Conservation (phyloP, 1,140 invertebrate genomes). For the Leguminivora glycinivorella region DNA sequence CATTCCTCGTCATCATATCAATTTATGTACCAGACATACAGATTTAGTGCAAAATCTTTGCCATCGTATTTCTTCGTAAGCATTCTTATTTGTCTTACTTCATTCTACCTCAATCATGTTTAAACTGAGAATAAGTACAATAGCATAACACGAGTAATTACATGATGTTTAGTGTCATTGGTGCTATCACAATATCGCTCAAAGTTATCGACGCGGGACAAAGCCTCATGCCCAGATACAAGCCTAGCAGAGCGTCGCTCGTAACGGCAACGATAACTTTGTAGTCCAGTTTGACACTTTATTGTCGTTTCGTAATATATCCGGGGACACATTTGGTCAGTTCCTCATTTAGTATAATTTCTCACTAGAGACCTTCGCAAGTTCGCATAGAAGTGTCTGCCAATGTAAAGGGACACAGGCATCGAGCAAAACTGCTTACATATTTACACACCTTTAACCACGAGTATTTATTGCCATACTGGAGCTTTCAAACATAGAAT, state of each 20-base stretch:
- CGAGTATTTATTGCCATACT: not conserved
- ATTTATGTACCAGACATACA: too few relatives aligned
- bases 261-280: not conserved
- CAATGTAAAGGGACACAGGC: not conserved
- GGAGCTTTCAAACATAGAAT: not conserved
- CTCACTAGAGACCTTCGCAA: not conserved
- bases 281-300: conserved; percentile 1
- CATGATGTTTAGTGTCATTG: not conserved
- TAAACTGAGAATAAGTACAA: not conserved
- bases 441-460: not conserved
- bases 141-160: not conserved
- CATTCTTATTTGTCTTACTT: too few relatives aligned
- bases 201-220: not conserved
- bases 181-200: not conserved
- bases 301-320: not conserved
- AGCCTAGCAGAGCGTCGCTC: not conserved
- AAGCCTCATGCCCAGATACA: not conserved
- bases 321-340: not conserved
- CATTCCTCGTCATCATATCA: too few relatives aligned
- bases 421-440: not conserved
- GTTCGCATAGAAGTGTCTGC: not conserved
- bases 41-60: too few relatives aligned
- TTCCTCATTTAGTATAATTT: not conserved
- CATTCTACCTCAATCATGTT: too few relatives aligned
- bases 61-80: too few relatives aligned